These are phyloP conservation scores for Microcebus griseorufus DNA, from an alignment of 2,113 vertebrate species.

Conservation along the genomic window DNA sequence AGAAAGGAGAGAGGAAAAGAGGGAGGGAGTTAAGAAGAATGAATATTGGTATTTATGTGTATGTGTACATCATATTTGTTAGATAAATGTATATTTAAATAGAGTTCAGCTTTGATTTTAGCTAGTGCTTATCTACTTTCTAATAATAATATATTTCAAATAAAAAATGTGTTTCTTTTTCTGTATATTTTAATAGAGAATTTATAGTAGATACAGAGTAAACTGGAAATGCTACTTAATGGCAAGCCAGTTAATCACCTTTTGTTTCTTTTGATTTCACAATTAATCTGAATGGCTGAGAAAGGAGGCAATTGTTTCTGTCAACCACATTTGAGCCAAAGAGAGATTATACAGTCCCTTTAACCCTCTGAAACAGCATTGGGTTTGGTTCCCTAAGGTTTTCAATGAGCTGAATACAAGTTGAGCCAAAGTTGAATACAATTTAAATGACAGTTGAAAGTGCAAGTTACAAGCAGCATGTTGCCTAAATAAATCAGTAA, in stretches of 20 bases:
- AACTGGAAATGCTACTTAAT: not conserved
- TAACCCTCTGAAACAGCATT: not conserved
- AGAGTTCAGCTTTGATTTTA: not conserved
- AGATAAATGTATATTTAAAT: not conserved
- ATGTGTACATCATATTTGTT: not conserved
- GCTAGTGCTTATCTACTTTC: not conserved
- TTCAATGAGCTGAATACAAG: conserved; percentile 52
- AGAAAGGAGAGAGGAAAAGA: not conserved
- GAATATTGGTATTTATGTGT: not conserved
- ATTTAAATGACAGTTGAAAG: conserved; percentile 71
- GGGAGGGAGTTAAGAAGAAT: not conserved
- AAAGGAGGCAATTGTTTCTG: conserved; percentile 57
- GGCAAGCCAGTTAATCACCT: not conserved
- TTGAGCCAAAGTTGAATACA: not conserved
- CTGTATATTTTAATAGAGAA: conserved; percentile 2
- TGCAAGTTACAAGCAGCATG: conserved; percentile 22
- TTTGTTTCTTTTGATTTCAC: conserved; percentile 41
- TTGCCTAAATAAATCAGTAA: conserved; percentile 61
- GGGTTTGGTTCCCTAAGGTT: conserved; percentile 56
- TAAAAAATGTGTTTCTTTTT: not conserved
- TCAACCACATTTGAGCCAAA: not conserved
- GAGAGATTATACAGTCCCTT: not conserved
- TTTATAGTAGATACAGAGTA: not conserved
- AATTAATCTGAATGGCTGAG: conserved; percentile 52
- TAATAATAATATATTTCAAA: not conserved